phyloP scores from a whole-genome alignment of 2,888 invertebrate species.

The Drosophila cognata region DNA sequence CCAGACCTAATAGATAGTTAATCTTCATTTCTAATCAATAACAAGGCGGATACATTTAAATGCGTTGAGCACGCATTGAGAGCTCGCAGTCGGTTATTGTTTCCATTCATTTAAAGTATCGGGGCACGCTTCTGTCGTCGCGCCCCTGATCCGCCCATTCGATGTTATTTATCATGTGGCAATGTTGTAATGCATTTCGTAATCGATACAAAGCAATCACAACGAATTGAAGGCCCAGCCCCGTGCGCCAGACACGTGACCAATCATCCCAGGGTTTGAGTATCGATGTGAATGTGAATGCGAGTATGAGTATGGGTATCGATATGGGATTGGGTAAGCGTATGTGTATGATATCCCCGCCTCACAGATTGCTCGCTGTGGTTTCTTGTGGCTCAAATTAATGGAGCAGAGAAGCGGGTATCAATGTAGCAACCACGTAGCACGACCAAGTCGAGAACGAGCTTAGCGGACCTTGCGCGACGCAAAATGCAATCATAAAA shows the following conservation, averaged over 20 bases:
- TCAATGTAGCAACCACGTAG: slow-evolving; percentile 46
- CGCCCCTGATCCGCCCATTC: slow-evolving; percentile 35
- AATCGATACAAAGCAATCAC: slow-evolving; percentile 82
- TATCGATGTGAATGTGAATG: not conserved
- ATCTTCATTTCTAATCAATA: slow-evolving; percentile 10
- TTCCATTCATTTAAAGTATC: slow-evolving; percentile 45
- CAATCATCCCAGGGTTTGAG: slow-evolving; percentile 54
- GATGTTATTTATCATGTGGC: slow-evolving; percentile 79
- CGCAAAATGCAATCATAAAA: slow-evolving; percentile 61
- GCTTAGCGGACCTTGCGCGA: slow-evolving; percentile 5
- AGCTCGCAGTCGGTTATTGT: slow-evolving; percentile 26
- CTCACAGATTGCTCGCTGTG: slow-evolving; percentile 20
- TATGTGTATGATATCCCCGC: slow-evolving; percentile 26
- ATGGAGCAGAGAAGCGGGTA: slow-evolving; percentile 26
- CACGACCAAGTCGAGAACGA: not conserved
- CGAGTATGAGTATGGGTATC: not conserved
- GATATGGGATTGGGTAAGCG: slow-evolving; percentile 16
- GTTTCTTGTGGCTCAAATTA: slow-evolving; percentile 45
- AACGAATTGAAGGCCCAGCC: slow-evolving; percentile 65
- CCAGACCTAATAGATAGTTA: slow-evolving; percentile 1
- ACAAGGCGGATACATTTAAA: slow-evolving; percentile 3
- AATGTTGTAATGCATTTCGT: slow-evolving; percentile 79
- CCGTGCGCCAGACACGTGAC: slow-evolving; percentile 67
- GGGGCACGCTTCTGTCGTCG: slow-evolving; percentile 10
- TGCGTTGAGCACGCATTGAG: slow-evolving; percentile 11